Conservation (phyloP, 2,797 vertebrate genomes). For the Amniataba percoides region DNA sequence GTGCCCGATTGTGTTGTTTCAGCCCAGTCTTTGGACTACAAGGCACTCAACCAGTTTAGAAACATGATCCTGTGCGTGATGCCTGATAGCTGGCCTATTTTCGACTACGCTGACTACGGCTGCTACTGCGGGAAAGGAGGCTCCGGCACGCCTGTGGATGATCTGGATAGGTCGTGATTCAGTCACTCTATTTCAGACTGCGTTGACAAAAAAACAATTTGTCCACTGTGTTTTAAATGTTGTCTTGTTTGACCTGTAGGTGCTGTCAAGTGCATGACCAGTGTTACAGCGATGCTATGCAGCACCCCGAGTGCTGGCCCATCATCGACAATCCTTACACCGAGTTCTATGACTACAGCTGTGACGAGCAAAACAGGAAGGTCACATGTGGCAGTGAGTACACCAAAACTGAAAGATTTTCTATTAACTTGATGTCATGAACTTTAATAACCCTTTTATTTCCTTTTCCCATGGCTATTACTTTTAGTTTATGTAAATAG, state of each 20-base stretch:
- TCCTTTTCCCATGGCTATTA: neutral
- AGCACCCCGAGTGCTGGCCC: conserved; percentile 76
- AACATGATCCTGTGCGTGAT: conserved; percentile 76
- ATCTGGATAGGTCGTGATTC: conserved; percentile 74
- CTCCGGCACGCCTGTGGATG: conserved; percentile 78
- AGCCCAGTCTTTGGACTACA: conserved; percentile 70
- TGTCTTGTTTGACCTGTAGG: conserved; percentile 46
- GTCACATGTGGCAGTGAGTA: conserved; percentile 80
- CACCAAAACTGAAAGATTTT: neutral
- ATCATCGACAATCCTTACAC: conserved; percentile 84
- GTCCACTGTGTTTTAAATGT: neutral
- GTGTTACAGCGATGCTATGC: conserved; percentile 77
- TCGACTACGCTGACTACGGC: conserved; percentile 80
- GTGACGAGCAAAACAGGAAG: conserved; percentile 62
- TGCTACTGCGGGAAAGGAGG: conserved; percentile 81
- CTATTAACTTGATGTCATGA: neutral
- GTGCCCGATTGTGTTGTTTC: conserved; percentile 14
- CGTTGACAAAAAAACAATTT: accelerated
- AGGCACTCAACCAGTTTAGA: conserved; percentile 76
- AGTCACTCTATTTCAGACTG: neutral
- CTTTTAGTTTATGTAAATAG: no score
- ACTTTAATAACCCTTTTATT: neutral
- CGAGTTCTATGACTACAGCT: conserved; percentile 76
- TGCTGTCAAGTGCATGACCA: conserved; percentile 83
- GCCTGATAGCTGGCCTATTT: conserved; percentile 70